Evolutionary conservation across 1,140 invertebrate genomes (phyloP).

Genomic region (Ptiloglossa arizonensis): DNA sequence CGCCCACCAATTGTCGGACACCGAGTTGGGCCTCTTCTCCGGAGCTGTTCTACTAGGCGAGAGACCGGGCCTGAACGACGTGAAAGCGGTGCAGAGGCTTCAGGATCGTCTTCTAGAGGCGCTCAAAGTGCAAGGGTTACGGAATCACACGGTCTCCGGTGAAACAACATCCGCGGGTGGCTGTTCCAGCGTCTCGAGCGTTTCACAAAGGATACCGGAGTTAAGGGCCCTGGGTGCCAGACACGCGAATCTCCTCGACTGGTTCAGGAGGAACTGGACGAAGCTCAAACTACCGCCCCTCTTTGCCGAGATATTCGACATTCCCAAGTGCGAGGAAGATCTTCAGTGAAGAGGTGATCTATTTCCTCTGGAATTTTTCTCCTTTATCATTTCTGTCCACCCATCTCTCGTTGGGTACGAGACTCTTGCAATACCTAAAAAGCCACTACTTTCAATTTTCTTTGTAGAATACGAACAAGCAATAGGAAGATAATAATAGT

Average conservation of each 20-base stretch:
- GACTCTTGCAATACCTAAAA: too few species aligned
- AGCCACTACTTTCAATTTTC: too few species aligned
- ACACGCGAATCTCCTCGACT: slow-evolving; percentile 93
- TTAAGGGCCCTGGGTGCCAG: slow-evolving; percentile 91
- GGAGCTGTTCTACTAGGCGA: slow-evolving; percentile 92
- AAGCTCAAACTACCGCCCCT: slow-evolving; percentile 93
- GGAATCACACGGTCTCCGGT: slow-evolving; percentile 71
- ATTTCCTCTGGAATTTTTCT: not conserved
- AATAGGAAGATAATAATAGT: too few species aligned
- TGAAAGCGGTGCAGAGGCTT: slow-evolving; percentile 91
- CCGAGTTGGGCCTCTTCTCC: slow-evolving; percentile 94
- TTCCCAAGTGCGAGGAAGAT: slow-evolving; percentile 94
- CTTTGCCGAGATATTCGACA: slow-evolving; percentile 98
- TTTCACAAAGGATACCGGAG: slow-evolving; percentile 86
- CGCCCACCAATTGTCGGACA: slow-evolving; percentile 90
- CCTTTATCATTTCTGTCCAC: too few species aligned
- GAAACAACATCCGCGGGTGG: slow-evolving; percentile 75
- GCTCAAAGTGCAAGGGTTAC: slow-evolving; percentile 86
- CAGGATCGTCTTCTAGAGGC: slow-evolving; percentile 94
- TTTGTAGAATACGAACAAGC: too few species aligned
- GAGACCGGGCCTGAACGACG: slow-evolving; percentile 90
- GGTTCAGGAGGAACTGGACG: slow-evolving; percentile 95
- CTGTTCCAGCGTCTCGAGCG: slow-evolving; percentile 70
- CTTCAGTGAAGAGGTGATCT: slow-evolving; percentile 82
- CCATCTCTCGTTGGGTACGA: too few species aligned